Base-by-base conservation (phyloP, 2,888 invertebrate genomes). In the Drosophila helvetica region DNA sequence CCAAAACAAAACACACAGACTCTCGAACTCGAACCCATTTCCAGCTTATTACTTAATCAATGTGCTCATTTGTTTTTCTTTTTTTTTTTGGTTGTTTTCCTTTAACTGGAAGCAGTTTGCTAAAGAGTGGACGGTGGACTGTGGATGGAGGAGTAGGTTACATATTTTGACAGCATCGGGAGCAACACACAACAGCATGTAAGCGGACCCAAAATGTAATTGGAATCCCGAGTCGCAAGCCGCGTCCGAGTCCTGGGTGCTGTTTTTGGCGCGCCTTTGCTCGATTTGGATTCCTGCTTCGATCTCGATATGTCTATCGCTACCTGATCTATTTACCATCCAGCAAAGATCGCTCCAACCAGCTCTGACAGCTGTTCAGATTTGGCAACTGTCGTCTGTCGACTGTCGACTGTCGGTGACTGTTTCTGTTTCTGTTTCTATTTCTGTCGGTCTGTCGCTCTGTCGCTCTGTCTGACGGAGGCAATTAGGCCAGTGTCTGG, bases 41-140 rank as follows among this genome's bases (percentile, higher is more conserved):
- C 55, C 58, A 65, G 77, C 70, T 80, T 74, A 86, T 85, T 85
- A 88, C 83, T 79, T 82, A 88, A 83, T 83, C 83, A 85, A 74
- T 60, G 57, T 61, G 78, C 74, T 59, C 88, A 75, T 81, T 79
- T 80, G 62, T 61, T 78, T 78, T 61, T 53, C 22, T 3, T 22
- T 78, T 80, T 61, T 57, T 33, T 3, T 22, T 78, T 80, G 54
- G 53, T 33, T 54, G 7, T 43, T 45, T 55, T 45, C 17, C 8
- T 52, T 81, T 83, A 83, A 65, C 70, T 82, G 78, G 82, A 83
- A 81, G 59, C 79, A 55, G 50, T 69, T 47, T 10, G 30, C 30
- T 10, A 30, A 10, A 30, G 30, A 46, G 22, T 27, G 15, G 25
- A 1, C 10, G 38, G 45, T 38, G 30, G 10, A 18, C 5, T 33